Conservation (phyloP, 1,140 invertebrate species). For the Lordiphosa stackelbergi region DNA sequence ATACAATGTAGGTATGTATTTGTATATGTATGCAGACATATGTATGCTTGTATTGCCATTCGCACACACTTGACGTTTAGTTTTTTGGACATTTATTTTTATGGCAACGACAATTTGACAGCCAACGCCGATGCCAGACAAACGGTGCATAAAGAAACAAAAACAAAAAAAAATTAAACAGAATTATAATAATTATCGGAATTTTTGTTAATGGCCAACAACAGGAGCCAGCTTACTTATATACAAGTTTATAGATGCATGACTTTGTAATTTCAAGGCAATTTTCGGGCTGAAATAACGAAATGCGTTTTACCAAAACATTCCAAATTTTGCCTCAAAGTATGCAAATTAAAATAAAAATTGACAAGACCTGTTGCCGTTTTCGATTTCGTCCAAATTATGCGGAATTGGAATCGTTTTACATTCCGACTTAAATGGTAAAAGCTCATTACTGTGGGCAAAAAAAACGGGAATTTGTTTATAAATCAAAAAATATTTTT, state of each 20-base stretch:
- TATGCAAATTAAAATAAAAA: too few relatives aligned
- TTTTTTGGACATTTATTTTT: constrained; percentile 55
- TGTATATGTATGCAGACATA: constrained; percentile 3
- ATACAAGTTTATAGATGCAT: neutral
- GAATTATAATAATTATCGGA: constrained; percentile 68
- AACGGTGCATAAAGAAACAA: constrained; percentile 23
- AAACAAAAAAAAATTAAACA: constrained; percentile 9
- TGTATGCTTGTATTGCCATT: constrained; percentile 27
- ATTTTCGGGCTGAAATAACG: too few relatives aligned
- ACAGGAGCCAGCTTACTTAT: constrained; percentile 18
- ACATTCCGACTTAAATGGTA: too few relatives aligned
- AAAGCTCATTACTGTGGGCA: too few relatives aligned
- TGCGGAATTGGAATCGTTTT: too few relatives aligned
- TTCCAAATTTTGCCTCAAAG: too few relatives aligned
- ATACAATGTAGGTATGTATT: constrained; percentile 17
- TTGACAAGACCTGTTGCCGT: too few relatives aligned
- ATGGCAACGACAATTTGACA: constrained; percentile 64
- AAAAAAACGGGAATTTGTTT: too few relatives aligned
- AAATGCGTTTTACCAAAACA: too few relatives aligned
- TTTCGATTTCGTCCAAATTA: too few relatives aligned
- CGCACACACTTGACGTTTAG: constrained; percentile 57
- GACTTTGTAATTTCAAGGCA: too few relatives aligned
- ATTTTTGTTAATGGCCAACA: constrained; percentile 43
- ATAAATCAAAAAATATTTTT: too few relatives aligned
- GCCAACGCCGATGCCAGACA: constrained; percentile 26